Conservation (phyloP, 2,888 invertebrate genomes). For the Dendrolimus pini region DNA sequence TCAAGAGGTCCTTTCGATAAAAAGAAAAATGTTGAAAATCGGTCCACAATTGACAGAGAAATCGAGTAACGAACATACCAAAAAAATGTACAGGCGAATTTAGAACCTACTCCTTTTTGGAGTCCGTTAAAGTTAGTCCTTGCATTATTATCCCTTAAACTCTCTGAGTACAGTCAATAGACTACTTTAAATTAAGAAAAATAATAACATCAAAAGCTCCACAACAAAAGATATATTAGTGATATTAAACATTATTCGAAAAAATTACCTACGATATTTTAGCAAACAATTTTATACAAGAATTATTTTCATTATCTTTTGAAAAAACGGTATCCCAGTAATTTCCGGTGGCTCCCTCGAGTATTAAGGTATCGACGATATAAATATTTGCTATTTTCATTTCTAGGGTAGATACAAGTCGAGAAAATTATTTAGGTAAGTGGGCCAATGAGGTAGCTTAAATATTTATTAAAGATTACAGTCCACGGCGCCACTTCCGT, state of each 20-base stretch:
- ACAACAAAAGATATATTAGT: constrained; percentile 1
- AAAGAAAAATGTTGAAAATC: no score
- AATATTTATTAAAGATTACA: background rate
- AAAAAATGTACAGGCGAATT: no score
- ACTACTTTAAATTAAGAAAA: no score
- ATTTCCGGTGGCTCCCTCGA: constrained; percentile 5
- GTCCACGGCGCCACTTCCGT: no score
- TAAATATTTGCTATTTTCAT: constrained; percentile 4
- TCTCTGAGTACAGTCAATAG: no score
- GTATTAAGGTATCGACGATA: constrained; percentile 2
- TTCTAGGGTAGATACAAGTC: background rate
- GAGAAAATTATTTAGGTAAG: constrained; percentile 5
- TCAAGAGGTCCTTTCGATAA: no score
- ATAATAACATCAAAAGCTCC: background rate
- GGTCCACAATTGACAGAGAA: no score
- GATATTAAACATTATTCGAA: background rate
- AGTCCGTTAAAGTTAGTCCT: no score
- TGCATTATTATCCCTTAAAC: no score
- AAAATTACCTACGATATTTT: constrained; percentile 1
- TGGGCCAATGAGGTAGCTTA: constrained; percentile 5
- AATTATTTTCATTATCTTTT: constrained; percentile 2
- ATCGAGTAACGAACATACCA: no score
- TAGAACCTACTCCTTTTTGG: no score
- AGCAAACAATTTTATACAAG: background rate
- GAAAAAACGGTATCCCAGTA: constrained; percentile 3